Evolutionary conservation across 2,113 vertebrate genomes (phyloP).

Genomic region (Podilymbus podiceps): DNA sequence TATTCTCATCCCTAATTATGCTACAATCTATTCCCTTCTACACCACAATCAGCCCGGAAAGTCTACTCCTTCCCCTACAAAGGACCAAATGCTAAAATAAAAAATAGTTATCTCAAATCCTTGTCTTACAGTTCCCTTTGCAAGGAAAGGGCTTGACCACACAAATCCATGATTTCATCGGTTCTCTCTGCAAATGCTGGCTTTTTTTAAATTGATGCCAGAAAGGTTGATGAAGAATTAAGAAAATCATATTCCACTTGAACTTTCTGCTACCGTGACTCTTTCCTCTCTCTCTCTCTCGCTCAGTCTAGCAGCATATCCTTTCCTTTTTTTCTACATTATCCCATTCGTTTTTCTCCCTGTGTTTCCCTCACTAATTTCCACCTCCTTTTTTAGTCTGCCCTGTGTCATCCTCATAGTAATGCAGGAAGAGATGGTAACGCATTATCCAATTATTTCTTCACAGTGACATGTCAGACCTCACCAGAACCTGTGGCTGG

Average conservation of each 20-base stretch:
- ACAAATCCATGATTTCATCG: neutral
- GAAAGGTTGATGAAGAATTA: neutral
- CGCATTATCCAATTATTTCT: neutral
- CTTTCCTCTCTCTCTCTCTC: neutral
- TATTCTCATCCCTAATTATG: neutral
- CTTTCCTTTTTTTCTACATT: neutral
- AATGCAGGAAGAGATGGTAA: neutral
- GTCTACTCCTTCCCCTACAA: neutral
- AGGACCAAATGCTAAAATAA: neutral
- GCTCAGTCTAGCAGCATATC: neutral
- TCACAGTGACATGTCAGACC: fast-evolving
- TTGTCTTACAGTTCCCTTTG: neutral
- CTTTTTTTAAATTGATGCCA: neutral
- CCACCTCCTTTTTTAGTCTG: neutral
- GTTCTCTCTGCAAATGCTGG: neutral
- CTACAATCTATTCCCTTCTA: neutral
- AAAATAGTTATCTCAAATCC: neutral
- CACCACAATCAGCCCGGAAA: neutral
- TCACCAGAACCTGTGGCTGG: neutral
- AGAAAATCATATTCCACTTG: neutral
- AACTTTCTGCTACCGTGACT: neutral
- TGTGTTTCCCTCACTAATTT: neutral
- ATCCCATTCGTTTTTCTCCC: neutral
- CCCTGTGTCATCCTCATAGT: neutral
- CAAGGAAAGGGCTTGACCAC: neutral